Conservation (phyloP, 92 coral and sea anemone species). For the Bergia sp. region DNA sequence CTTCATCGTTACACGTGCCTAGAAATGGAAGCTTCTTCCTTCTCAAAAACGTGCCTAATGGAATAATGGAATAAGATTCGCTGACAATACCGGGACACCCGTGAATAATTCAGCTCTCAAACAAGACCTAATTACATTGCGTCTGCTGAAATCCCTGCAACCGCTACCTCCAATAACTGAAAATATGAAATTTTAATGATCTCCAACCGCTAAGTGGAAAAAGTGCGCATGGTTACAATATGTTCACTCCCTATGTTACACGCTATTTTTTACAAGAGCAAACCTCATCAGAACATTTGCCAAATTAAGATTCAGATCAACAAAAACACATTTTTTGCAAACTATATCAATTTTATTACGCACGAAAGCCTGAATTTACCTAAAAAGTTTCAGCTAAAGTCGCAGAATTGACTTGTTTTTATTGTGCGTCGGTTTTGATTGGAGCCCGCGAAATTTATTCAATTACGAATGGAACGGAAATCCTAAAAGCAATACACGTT, state of each 20-base stretch:
- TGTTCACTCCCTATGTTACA: background rate
- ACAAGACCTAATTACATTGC: conserved; percentile 28
- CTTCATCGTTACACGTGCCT: background rate
- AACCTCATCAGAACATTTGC: background rate
- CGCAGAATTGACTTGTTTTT: no score
- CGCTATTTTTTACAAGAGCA: background rate
- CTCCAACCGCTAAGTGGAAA: background rate
- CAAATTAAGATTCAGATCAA: background rate
- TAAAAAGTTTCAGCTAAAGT: no score
- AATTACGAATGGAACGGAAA: no score
- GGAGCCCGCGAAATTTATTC: no score
- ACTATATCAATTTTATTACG: no score
- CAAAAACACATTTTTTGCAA: no score
- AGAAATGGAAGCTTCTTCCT: background rate
- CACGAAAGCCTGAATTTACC: no score
- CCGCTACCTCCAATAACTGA: background rate
- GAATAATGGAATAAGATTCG: background rate
- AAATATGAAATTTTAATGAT: conserved; percentile 37
- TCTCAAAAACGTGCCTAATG: background rate
- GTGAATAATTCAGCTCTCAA: conserved; percentile 16
- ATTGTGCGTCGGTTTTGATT: no score
- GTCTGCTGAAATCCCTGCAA: background rate
- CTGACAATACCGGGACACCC: background rate
- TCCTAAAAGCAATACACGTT: no score
- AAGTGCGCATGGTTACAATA: conserved; percentile 6